Conservation (phyloP, 2,113 vertebrate species). For the Zeus faber region DNA sequence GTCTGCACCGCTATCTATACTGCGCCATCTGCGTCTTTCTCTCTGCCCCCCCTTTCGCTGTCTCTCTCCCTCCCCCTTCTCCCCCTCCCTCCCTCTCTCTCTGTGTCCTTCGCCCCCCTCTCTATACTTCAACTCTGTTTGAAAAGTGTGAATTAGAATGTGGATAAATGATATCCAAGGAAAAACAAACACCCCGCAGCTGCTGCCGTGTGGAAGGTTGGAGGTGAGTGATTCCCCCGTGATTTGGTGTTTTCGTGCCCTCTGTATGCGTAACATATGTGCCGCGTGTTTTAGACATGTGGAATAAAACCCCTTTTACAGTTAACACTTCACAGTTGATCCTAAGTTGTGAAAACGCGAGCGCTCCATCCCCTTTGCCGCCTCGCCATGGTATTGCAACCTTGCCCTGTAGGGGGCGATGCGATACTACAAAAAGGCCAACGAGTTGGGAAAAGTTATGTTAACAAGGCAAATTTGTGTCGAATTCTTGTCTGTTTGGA, state of each 20-base stretch:
- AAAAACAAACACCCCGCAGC: too few relatives aligned
- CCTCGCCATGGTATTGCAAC: not conserved
- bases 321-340: not conserved
- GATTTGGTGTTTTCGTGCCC: not conserved
- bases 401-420: constrained; percentile 59
- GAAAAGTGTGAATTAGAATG: not conserved
- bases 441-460: too few relatives aligned
- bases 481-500: too few relatives aligned
- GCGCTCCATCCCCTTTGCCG: too few relatives aligned
- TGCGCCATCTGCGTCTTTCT: constrained; percentile 91
- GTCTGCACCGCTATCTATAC: constrained; percentile 90
- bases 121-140: not conserved
- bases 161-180: not conserved
- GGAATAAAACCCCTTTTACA: too few relatives aligned
- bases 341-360: too few relatives aligned
- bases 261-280: not conserved
- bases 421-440: constrained; percentile 50
- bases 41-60: constrained; percentile 41
- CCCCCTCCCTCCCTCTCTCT: constrained; percentile 6
- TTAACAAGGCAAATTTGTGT: too few relatives aligned
- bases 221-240: not conserved
- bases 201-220: too few relatives aligned
- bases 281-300: not conserved
- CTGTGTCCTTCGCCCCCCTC: not conserved
- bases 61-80: constrained; percentile 27